Evolutionary conservation across 2,888 invertebrate species (phyloP).

Genomic region (Elegia similella): DNA sequence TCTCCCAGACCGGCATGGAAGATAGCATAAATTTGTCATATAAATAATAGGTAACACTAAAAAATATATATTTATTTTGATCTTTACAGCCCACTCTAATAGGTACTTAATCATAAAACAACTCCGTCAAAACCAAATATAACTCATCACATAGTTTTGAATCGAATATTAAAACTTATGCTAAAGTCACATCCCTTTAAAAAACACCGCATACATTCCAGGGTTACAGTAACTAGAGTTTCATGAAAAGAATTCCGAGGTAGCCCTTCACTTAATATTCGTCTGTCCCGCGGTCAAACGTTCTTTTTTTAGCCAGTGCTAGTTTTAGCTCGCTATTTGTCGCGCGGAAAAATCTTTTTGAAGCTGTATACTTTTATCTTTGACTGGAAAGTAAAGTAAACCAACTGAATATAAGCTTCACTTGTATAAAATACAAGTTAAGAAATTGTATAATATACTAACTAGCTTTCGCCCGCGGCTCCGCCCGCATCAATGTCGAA

Average conservation of each 20-base stretch:
- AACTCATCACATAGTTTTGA: neutral
- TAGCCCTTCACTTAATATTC: constrained; percentile 6
- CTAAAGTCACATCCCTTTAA: neutral
- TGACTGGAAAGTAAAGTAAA: neutral
- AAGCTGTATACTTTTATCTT: neutral
- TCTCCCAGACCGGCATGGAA: too few relatives aligned
- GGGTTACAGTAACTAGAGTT: neutral
- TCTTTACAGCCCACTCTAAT: too few relatives aligned
- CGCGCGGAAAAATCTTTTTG: constrained; percentile 10
- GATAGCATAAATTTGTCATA: too few relatives aligned
- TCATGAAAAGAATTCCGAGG: neutral
- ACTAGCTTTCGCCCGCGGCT: too few relatives aligned
- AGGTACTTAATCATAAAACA: too few relatives aligned
- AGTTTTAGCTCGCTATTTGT: constrained; percentile 1
- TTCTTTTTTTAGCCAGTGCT: constrained; percentile 1
- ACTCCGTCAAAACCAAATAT: too few relatives aligned
- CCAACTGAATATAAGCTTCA: neutral
- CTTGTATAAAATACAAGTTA: too few relatives aligned
- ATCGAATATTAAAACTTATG: neutral
- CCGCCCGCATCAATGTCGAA: too few relatives aligned
- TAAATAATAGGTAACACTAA: too few relatives aligned
- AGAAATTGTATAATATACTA: too few relatives aligned
- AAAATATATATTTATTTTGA: too few relatives aligned
- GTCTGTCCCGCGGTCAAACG: constrained; percentile 4
- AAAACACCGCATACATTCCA: neutral